Evolutionary conservation across 1,140 invertebrate species (phyloP), one percentile per base, ranked within the genome.

Genomic region (Drosophila gunungcola): DNA sequence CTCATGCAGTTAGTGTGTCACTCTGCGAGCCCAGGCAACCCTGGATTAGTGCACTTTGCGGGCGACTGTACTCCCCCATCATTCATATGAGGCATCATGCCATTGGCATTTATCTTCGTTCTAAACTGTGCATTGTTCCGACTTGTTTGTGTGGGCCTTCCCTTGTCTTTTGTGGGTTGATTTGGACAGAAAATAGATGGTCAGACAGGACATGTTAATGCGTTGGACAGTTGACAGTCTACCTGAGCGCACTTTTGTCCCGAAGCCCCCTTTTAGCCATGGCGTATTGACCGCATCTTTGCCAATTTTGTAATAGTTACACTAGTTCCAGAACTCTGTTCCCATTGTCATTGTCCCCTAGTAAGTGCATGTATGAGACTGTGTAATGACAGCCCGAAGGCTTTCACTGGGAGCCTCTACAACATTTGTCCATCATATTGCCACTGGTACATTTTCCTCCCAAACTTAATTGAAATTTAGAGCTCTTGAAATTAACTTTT

Each of bases 1-100:
- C 65, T 88, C 84, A 88, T 89, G 84, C 83, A 88, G 83, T 70
- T 68, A 78, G 58, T 81, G 73, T 85, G 73, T 81, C 78, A 81
- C 64, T 74, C 67, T 65, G 64, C 49, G 5, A 67, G 49, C 54
- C 62, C 46, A 39, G 34, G 53, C 46, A 41, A 46, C 56, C 42
- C 76, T 49, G 45, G 52, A 21, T 16, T 29, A 56, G 42, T 70
- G 41, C 77, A 64, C 39, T 73, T 69, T 70, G 53, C 32, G 16
- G 45, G 36, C 56, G n/a, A 63, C 78, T 73, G 56, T 77, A 67
- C 61, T 54, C 34, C 6, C 34, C 42, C 61, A 86, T 86, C 82
- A 86, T 65, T 82, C 82, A 86, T 88, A 64, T 45, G 72, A 51
- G 62, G 63, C 51, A 25, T 42, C 13, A 51, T 62, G 61, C 64